Conservation (phyloP, 2,113 vertebrate species). For the Eudyptes chrysolophus region DNA sequence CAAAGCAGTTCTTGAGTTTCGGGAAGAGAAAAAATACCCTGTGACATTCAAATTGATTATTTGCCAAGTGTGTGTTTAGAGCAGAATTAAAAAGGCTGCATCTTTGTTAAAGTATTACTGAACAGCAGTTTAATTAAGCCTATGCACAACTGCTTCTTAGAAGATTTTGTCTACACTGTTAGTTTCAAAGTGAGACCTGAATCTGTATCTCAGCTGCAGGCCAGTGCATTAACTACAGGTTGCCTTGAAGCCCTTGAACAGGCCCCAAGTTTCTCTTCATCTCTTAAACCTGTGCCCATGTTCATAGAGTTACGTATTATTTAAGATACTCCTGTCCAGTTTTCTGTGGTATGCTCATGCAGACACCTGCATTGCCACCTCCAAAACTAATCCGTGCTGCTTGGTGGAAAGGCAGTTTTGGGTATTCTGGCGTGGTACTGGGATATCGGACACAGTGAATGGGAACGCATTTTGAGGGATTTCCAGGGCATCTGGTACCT, state of each 20-base stretch:
- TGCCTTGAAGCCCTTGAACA: neutral
- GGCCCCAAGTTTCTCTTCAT: neutral
- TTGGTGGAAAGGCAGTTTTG: neutral
- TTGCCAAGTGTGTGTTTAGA: neutral
- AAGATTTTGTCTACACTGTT: neutral
- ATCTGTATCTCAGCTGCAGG: neutral
- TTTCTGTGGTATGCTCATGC: neutral
- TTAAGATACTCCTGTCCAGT: neutral
- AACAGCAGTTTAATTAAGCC: neutral
- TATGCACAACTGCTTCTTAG: neutral
- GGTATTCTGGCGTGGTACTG: neutral
- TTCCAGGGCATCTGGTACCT: neutral
- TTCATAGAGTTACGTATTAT: neutral
- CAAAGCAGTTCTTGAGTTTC: neutral
- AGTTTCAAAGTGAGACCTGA: neutral
- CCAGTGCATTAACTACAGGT: neutral
- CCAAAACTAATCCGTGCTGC: neutral
- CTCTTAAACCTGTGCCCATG: neutral
- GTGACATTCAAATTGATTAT: neutral
- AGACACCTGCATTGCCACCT: neutral
- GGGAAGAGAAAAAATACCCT: neutral
- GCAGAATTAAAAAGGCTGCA: neutral
- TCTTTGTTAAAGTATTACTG: neutral
- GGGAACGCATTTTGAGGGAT: neutral
- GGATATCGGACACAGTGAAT: neutral